Evolutionary conservation across 2,888 invertebrate species (phyloP).

Genomic region (Hydriomena furcata): DNA sequence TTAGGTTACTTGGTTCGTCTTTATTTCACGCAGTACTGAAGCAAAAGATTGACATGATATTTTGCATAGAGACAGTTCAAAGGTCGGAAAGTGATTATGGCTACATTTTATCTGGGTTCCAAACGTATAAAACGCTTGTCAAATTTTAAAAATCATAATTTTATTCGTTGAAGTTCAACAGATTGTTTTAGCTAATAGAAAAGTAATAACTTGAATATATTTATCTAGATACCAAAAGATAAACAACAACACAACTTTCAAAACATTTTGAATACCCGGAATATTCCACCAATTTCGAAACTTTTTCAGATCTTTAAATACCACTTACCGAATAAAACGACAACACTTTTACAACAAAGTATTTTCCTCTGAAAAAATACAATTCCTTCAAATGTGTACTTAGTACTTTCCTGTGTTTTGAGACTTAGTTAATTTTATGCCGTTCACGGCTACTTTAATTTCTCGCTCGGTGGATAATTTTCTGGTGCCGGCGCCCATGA

Average conservation of each 20-base stretch:
- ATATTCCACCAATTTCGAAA: neutral
- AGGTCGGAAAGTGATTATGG: too few relatives aligned
- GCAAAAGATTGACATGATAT: too few relatives aligned
- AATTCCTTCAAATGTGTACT: neutral
- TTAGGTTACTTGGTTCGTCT: too few relatives aligned
- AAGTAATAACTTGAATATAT: too few relatives aligned
- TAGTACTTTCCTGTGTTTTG: conserved; percentile 31
- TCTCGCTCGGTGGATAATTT: conserved; percentile 75
- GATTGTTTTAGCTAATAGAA: too few relatives aligned
- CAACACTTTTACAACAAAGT: conserved; percentile 1
- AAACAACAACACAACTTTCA: neutral
- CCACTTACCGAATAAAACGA: conserved; percentile 6
- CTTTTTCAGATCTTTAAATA: conserved; percentile 11
- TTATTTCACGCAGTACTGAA: too few relatives aligned
- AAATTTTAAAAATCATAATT: too few relatives aligned
- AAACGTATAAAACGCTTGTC: too few relatives aligned
- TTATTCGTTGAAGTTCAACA: too few relatives aligned
- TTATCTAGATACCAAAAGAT: neutral
- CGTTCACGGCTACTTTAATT: conserved; percentile 79
- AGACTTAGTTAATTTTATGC: conserved; percentile 78
- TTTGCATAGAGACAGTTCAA: too few relatives aligned
- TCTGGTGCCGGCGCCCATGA: conserved; percentile 64
- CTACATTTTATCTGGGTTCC: too few relatives aligned
- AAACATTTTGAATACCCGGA: conserved; percentile 2
- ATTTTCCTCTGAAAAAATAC: neutral